Conservation (phyloP, 2,888 invertebrate genomes). For the Palloptera scutellata region DNA sequence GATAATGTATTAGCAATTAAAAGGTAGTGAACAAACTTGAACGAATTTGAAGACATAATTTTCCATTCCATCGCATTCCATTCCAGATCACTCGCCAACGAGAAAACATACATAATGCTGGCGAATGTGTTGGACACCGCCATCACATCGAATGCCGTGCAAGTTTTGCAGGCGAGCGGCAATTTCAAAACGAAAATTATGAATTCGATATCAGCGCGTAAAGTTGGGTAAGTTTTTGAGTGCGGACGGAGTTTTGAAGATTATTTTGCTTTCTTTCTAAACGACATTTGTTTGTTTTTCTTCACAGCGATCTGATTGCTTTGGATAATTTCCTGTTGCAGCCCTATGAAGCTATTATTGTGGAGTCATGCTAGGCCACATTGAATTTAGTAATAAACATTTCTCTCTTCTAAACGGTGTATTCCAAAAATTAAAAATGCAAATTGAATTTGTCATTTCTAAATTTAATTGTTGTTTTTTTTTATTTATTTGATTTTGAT, state of each 20-base stretch:
- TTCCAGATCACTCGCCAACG: constrained; percentile 45
- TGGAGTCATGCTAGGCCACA: constrained; percentile 50
- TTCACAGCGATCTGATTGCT: constrained; percentile 46
- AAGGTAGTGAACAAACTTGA: constrained; percentile 38
- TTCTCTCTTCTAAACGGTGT: too few relatives aligned
- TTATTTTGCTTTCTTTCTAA: constrained; percentile 2
- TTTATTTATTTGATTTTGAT: too few relatives aligned
- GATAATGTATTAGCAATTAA: constrained; percentile 55
- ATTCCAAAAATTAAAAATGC: too few relatives aligned
- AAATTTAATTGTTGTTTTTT: too few relatives aligned
- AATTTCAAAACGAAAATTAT: constrained; percentile 47
- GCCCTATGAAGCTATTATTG: constrained; percentile 56
- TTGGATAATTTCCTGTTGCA: constrained; percentile 45
- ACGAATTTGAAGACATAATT: constrained; percentile 1
- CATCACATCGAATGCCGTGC: constrained; percentile 59
- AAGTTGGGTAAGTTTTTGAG: constrained; percentile 50
- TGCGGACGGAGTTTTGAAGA: neutral
- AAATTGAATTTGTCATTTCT: too few relatives aligned
- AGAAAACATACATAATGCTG: constrained; percentile 62
- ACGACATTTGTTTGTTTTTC: constrained; percentile 8
- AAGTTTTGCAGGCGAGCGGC: constrained; percentile 41
- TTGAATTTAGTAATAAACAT: neutral
- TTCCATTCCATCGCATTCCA: neutral
- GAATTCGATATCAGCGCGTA: constrained; percentile 49
- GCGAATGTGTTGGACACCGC: constrained; percentile 64